Base-by-base conservation (phyloP, 2,888 invertebrate species). In the Ichneumoninae sp. region DNA sequence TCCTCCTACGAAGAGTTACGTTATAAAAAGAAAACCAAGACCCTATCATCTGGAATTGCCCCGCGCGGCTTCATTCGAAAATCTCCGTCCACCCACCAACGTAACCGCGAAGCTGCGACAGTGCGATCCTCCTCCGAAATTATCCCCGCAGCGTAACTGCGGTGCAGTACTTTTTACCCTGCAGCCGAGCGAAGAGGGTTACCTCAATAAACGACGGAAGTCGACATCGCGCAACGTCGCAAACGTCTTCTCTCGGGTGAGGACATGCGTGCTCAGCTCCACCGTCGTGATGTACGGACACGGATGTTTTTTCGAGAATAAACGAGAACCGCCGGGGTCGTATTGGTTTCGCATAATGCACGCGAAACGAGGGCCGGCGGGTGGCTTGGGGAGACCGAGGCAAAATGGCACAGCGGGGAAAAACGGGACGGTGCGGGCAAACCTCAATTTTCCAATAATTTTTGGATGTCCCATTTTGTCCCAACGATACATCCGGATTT, bases 261-360 rank as follows among this genome's bases (percentile, higher is more conserved):
- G 10, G 22, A 13, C 40, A 57, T 44, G 26, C 30, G 66, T 52
- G 74, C 36, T 33, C 57, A 52, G 77, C 71, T 65, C 71, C 71
- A 22, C 22, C 7, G 54, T 22, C 6, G 22, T 54, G 26, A 72
- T 57, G 57, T 54, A 57, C 19, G 26, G n/a, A 30, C 7, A 36
- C 3, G n/a, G 33, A n/a, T 33, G 36, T 57, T 47, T 47, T 47
- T 47, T 47, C 3, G 62, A 10, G 57, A 40, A 19, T 22, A 60
- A 57, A 72, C 57, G 57, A 72, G 62, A 50, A 47, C 54, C 36
- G 36, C 60, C 30, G 62, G 70, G 19, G 62, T 62, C 52, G 62
- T 81, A 75, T 65, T 52, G 75, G 69, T 75, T 74, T 65, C 75
- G 62, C 62, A 70, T 36, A 70, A 52, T 70, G 81, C 62, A 75